Base-by-base conservation (phyloP, 2,113 vertebrate genomes). In the Atractosteus spatula region DNA sequence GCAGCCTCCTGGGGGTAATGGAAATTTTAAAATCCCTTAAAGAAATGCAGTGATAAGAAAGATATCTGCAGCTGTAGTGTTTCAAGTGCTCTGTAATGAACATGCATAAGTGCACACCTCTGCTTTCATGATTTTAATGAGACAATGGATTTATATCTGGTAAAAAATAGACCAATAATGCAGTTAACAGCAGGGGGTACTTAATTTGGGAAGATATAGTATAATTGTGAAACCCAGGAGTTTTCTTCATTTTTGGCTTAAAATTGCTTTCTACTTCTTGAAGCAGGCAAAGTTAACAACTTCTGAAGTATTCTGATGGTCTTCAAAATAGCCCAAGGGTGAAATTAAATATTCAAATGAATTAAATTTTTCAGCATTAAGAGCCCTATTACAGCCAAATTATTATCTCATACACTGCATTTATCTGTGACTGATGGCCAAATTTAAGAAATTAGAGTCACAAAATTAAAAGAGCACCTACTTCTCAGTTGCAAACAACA, bases 301-400 rank as follows among this genome's bases (percentile, higher is more conserved):
- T 59, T 59, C 57, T 59, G 57, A 59, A 5, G 14, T 11, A 14
- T 59, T 8, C 14, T 4, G 14, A 59, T n/a, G 57, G 6, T 8
- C n/a, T 59, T 59, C 11, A n/a, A 59, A 59, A 59, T 13, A 59
- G 10, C 57, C 57, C 14, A n/a, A 59, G 57, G 57, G 57, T 59
- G 57, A 59, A 13, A 14, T 59, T 59, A 59, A 13, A 59, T 59
- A 59, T 59, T 59, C 57, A 59, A 59, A 59, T 59, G 56, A 59
- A 14, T 59, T 13, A 59, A 5, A 11, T 13, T 59, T 59, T 13
- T 59, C 57, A 13, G n/a, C n/a, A 59, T 59, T 59, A 59, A 59
- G 12, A 59, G 57, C 10, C n/a, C 57, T 59, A 59, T n/a, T 59
- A 59, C 57, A 13, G 57, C 14, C 10, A 59, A 59, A 59, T 11